Percentiles rank a stretch among this genome's conserved stretches.
Conservation (phyloP, 2,888 invertebrate species). For the Agrypnus murinus region DNA sequence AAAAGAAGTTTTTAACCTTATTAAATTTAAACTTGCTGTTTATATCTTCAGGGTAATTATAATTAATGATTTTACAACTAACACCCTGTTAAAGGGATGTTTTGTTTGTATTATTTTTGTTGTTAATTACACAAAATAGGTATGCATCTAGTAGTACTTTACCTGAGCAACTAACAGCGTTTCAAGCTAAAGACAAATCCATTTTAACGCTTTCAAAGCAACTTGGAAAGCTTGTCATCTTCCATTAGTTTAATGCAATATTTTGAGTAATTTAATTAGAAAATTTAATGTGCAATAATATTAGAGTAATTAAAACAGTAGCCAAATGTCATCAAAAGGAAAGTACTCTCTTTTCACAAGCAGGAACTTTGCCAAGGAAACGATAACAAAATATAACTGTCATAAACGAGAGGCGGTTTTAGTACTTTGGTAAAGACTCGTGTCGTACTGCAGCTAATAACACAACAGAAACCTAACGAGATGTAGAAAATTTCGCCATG, state of each 20-base stretch:
- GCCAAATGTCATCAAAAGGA: constrained; percentile 30
- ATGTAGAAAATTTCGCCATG: constrained; percentile 51
- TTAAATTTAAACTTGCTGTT: constrained; percentile 6
- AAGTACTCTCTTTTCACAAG: constrained; percentile 16
- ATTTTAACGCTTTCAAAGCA: constrained; percentile 9
- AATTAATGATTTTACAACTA: not conserved
- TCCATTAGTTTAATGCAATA: constrained; percentile 29
- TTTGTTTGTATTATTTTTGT: no score
- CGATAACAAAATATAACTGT: constrained; percentile 31
- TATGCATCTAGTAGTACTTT: not conserved
- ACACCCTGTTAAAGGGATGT: no score
- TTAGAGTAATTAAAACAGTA: constrained; percentile 30
- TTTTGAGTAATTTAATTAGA: constrained; percentile 27
- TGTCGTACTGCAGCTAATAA: constrained; percentile 46
- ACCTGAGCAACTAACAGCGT: not conserved
- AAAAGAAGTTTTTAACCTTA: constrained; percentile 20
- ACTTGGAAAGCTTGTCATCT: constrained; percentile 19
- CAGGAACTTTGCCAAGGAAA: constrained; percentile 32
- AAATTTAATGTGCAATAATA: constrained; percentile 31
- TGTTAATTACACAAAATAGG: no score
- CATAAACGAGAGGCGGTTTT: constrained; percentile 32
- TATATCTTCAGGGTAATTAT: not conserved
- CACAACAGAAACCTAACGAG: constrained; percentile 51
- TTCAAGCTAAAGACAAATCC: constrained; percentile 5
- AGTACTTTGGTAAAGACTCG: constrained; percentile 11